Conservation (phyloP, 2,113 vertebrate species). For the Calidris pugnax region DNA sequence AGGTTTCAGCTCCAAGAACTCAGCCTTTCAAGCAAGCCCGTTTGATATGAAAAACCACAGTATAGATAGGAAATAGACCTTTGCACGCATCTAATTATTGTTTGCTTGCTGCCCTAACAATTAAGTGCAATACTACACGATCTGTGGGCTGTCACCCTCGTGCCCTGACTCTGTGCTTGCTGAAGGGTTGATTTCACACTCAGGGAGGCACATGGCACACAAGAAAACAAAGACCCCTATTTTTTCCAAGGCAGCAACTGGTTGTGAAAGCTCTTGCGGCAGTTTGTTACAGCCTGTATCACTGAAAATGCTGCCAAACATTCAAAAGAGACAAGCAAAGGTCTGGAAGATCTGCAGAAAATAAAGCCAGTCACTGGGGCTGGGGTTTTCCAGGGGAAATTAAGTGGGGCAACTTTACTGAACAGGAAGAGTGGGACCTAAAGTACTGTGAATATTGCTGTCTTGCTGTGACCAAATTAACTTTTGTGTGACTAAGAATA, state of each 20-base stretch:
- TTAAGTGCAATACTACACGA: slow-evolving; percentile 5
- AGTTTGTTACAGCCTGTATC: not conserved
- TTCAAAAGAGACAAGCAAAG: not conserved
- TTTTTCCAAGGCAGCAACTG: not conserved
- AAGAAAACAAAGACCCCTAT: not conserved
- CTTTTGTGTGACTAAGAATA: not conserved
- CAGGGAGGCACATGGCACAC: not conserved
- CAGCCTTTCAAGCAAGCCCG: slow-evolving; percentile 6
- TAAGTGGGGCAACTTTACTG: not conserved
- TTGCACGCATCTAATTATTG: slow-evolving; percentile 31
- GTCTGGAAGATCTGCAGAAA: not conserved
- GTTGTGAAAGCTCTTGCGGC: not conserved
- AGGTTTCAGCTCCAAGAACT: slow-evolving; percentile 49
- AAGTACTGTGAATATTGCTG: not conserved
- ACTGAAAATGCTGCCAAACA: not conserved
- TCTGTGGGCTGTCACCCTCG: not conserved
- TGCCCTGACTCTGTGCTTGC: not conserved
- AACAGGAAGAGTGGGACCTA: not conserved
- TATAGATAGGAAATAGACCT: slow-evolving; percentile 18
- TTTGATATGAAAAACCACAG: slow-evolving; percentile 6
- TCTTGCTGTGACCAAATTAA: slow-evolving; percentile 33
- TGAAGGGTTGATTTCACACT: slow-evolving; percentile 11
- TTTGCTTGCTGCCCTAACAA: slow-evolving; percentile 47
- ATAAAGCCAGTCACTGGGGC: not conserved
- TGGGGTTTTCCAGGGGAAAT: not conserved